Base-by-base conservation (phyloP, 2,113 vertebrate species). In the Phyllostomus hastatus region DNA sequence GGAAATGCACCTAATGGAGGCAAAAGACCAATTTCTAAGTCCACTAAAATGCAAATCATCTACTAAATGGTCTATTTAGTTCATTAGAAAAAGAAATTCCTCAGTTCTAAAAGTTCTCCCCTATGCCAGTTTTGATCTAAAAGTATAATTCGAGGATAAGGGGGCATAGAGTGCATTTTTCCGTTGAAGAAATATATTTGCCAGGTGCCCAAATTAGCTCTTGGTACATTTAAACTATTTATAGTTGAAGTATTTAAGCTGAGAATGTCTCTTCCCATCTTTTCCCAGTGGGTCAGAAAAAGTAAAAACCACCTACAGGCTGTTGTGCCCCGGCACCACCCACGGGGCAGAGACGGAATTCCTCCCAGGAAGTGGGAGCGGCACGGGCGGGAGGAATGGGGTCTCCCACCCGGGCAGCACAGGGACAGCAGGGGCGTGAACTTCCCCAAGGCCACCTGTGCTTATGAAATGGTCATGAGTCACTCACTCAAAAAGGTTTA, bases 241-340 rank as follows among this genome's bases (percentile, higher is more conserved):
- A 83, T 87, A 94, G 41, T 78, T 64, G 82, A 90, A 38, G 7
- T 31, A 85, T 75, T 75, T 43, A 91, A 67, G 61, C 82, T 97
- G 97, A 88, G 96, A 97, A 95, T 86, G 9, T 19, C 59, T 73
- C 26, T 73, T 41, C 81, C 48, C 48, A 19, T 70, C 48, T 52
- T 93, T 94, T 97, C 95, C 87, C 95, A 97, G 91, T 72, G 38
- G 16, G 78, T 35, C 24, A 79, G 89, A 48, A 66, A 95, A 94
- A 96, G 9, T 0, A 84, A 43, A 93, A 64, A 73, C 48, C 38
- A 90, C 67, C 33, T 70, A 59, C 8, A 87, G 46, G 33, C 35
- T 20, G 26, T 14, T 1, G 0, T 35, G 46, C 48, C 83, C 52
- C 83, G 52, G 73, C 59, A 89, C 35, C 78, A 26, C 24, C 35